These are phyloP conservation scores for Xiphophorus couchianus DNA, from an alignment of 2,113 vertebrate species.

Conservation along the genomic window DNA sequence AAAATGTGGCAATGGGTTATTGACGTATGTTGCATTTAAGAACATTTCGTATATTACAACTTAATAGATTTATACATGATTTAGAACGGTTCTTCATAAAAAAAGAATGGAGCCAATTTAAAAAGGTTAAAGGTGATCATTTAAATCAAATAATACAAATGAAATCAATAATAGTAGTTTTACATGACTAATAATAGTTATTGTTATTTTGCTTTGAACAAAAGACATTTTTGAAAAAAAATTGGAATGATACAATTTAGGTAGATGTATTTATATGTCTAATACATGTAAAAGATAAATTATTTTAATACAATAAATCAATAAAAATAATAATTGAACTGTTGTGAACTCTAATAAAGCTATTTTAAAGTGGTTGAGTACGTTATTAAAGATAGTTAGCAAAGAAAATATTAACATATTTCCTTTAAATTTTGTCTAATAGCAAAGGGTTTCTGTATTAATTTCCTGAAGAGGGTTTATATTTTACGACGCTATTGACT, in stretches of 20 bases:
- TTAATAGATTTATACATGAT: neutral
- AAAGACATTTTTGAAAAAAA: too few relatives aligned
- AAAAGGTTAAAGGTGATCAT: neutral
- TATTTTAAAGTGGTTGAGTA: neutral
- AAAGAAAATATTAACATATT: neutral
- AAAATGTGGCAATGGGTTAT: neutral
- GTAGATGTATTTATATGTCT: neutral
- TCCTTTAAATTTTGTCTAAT: neutral
- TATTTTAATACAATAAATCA: neutral
- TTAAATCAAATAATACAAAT: too few relatives aligned
- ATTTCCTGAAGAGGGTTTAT: neutral
- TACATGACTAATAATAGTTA: too few relatives aligned
- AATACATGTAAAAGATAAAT: neutral
- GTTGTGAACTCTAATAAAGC: neutral
- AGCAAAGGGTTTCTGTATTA: neutral
- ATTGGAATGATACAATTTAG: too few relatives aligned
- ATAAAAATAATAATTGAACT: neutral
- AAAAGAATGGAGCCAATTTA: neutral
- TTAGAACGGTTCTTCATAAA: neutral
- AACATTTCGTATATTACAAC: neutral
- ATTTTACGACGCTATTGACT: neutral
- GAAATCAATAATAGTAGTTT: too few relatives aligned
- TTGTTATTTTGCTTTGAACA: too few relatives aligned
- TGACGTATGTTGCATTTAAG: constrained; percentile 22
- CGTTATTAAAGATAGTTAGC: neutral